Evolutionary conservation across 1,140 invertebrate genomes (phyloP).

Genomic region (Calephelis virginiensis): DNA sequence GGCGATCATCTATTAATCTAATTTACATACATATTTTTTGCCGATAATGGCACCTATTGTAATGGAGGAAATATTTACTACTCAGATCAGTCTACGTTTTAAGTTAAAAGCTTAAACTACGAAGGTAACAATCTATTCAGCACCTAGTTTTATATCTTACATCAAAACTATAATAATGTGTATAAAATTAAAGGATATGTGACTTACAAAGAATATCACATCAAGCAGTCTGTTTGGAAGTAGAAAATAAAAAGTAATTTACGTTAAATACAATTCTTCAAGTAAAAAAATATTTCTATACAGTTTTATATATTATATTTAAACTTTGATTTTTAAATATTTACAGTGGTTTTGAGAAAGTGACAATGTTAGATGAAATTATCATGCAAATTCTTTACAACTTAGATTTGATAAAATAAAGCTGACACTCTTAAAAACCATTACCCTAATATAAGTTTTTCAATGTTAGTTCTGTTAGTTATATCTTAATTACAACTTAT

Average conservation of each 20-base stretch:
- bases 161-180: slow-evolving; percentile 21
- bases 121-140: slow-evolving; percentile 36
- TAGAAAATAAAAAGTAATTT: slow-evolving; percentile 25
- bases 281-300: slow-evolving; percentile 30
- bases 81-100: slow-evolving; percentile 31
- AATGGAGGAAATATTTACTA: slow-evolving; percentile 16
- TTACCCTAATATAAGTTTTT: neutral
- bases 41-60: slow-evolving; percentile 6
- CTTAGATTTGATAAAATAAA: neutral
- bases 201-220: slow-evolving; percentile 27
- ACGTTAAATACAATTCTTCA: slow-evolving; percentile 16
- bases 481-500: too few species aligned
- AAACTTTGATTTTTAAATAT: slow-evolving; percentile 1
- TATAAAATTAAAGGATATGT: slow-evolving; percentile 18
- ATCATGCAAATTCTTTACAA: neutral
- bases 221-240: slow-evolving; percentile 26
- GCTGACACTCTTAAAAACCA: neutral
- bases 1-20: slow-evolving; percentile 17
- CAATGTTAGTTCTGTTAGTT: too few species aligned
- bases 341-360: neutral
- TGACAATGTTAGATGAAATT: neutral
- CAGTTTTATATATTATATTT: slow-evolving; percentile 4
- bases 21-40: slow-evolving; percentile 2
- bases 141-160: slow-evolving; percentile 27
- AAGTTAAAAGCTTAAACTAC: slow-evolving; percentile 22